Evolutionary conservation across 2,113 vertebrate species (phyloP), one percentile per base, ranked within the genome.

Genomic region (Gobiocypris rarus): DNA sequence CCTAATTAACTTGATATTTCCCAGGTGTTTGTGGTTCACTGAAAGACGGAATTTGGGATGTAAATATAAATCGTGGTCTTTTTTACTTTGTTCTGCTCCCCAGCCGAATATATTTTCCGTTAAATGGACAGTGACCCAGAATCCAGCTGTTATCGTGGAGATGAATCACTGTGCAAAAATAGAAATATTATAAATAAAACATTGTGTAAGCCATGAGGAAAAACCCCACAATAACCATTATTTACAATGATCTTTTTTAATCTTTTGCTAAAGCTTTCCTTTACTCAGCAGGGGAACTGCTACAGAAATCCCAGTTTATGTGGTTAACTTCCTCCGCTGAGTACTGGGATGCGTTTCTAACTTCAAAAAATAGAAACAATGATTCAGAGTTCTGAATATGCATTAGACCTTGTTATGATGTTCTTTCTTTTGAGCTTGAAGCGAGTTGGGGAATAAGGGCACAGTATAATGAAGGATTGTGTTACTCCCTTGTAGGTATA

Each of bases 401-500:
- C 65, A 82, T 82, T 56, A 80, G 80, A 38, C 22, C 63, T 67
- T 17, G 43, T 81, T 56, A 24, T 82, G 79, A 31, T 41, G 6
- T n/a, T 67, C 59, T 67, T 78, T 59, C 11, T 80, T 31, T 22
- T 54, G 79, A 81, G 79, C 45, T 70, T 69, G 48, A 82, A 70
- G 48, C 13, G 5, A 31, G 56, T n/a, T 52, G 28, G 61, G 41
- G 26, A 81, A 81, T 67, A 67, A 48, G 15, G 22, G 24, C n/a
- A 34, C 48, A 10, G 65, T 38, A 34, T 70, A 82, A 70, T 54
- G 45, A 82, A 70, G 80, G 24, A 58, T 41, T 52, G 65, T 70
- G 48, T 82, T 70, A 1, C 65, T 82, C 48, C 63, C 65, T 69
- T 82, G 80, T 71, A 82, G 63, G 80, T 82, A 52, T 82, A 56